Conservation (phyloP, 2,888 invertebrate species). For the Abrostola tripartita region DNA sequence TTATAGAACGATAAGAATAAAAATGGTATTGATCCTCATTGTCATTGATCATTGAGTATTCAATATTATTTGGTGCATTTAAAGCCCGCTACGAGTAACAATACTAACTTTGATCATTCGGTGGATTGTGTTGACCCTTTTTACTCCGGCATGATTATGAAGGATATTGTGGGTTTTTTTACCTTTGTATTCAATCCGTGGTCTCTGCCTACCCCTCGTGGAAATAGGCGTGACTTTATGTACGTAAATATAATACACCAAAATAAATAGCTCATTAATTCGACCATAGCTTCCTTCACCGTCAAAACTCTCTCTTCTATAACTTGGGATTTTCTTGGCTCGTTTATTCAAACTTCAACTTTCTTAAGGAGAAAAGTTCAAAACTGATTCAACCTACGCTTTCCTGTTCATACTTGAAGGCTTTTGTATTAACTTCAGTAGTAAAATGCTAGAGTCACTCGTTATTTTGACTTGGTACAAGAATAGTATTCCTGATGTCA, state of each 20-base stretch:
- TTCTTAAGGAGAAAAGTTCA: conserved; percentile 51
- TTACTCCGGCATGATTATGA: too few relatives aligned
- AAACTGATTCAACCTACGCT: conserved; percentile 47
- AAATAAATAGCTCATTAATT: conserved; percentile 33
- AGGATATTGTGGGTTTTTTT: too few relatives aligned
- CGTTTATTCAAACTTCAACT: conserved; percentile 34
- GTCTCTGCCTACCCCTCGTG: too few relatives aligned
- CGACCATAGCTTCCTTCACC: conserved; percentile 16
- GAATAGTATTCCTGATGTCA: conserved; percentile 5
- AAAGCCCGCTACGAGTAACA: too few relatives aligned
- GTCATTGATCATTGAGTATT: too few relatives aligned
- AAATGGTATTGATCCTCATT: too few relatives aligned
- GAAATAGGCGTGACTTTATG: too few relatives aligned
- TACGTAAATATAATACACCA: neutral
- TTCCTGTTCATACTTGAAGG: conserved; percentile 28
- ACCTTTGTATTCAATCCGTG: too few relatives aligned
- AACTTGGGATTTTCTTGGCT: conserved; percentile 35
- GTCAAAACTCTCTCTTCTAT: conserved; percentile 30
- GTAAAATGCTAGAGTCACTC: conserved; percentile 44
- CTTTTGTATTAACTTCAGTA: conserved; percentile 34
- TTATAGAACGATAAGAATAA: too few relatives aligned
- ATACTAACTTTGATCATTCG: too few relatives aligned
- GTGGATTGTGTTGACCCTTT: too few relatives aligned
- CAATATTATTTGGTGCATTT: too few relatives aligned
- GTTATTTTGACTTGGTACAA: neutral